Evolutionary conservation across 2,888 invertebrate genomes (phyloP).

Genomic region (Caenorhabditis imperialis): DNA sequence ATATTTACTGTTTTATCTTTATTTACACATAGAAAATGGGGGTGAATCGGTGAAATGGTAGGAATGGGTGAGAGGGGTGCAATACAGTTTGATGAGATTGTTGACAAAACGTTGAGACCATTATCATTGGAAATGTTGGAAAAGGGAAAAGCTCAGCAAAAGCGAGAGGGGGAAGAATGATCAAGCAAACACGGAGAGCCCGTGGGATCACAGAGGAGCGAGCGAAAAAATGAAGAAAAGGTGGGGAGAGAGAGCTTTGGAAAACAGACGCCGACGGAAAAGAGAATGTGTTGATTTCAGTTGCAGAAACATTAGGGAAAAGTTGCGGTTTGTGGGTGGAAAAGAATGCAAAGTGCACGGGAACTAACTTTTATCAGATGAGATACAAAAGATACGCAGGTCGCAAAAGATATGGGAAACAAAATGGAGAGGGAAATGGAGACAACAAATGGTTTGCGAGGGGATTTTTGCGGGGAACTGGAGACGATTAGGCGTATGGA

Average conservation of each 20-base stretch:
- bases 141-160: conserved; percentile 8
- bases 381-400: conserved; percentile 33
- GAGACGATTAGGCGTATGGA: conserved; percentile 28
- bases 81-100: conserved; percentile 4
- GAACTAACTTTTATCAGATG: conserved; percentile 18
- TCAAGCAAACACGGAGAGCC: conserved; percentile 17
- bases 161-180: conserved; percentile 19
- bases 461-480: neutral
- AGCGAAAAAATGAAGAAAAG: conserved; percentile 4
- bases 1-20: conserved; percentile 32
- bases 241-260: neutral
- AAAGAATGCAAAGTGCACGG: conserved; percentile 19
- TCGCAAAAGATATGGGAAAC: conserved; percentile 28
- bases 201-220: conserved; percentile 39
- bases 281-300: conserved; percentile 6
- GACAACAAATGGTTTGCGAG: conserved; percentile 21
- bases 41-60: neutral
- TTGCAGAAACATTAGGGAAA: neutral
- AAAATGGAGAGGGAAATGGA: conserved; percentile 8
- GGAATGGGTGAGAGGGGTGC: conserved; percentile 8
- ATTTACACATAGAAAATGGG: conserved; percentile 46
- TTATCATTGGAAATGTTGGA: neutral
- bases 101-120: no score
- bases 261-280: neutral
- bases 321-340: conserved; percentile 5